phyloP scores from a whole-genome alignment of 2,797 vertebrate genomes.

The Tenualosa thibaudeaui region DNA sequence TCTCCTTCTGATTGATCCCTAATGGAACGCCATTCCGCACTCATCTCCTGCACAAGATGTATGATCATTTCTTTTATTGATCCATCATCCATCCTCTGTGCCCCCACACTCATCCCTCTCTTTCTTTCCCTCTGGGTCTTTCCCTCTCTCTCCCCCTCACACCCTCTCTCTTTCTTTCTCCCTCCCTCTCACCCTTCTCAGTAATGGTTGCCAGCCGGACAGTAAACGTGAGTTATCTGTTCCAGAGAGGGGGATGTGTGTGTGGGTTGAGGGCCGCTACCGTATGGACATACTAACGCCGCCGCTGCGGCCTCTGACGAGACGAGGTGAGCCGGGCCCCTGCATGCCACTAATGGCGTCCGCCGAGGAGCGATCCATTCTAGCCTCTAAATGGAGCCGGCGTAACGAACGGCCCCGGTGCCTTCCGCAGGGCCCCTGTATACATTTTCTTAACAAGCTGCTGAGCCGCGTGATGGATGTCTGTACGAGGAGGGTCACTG shows the following conservation, averaged over 20 bases:
- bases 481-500: neutral
- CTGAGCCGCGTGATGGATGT: slow-evolving; percentile 73
- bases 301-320: neutral
- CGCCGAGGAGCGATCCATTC: slow-evolving; percentile 67
- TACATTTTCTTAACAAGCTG: slow-evolving; percentile 75
- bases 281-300: neutral
- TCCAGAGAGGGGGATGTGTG: slow-evolving; percentile 11
- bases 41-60: slow-evolving; percentile 53
- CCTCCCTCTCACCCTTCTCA: slow-evolving; percentile 18
- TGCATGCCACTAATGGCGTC: slow-evolving; percentile 54
- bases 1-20: slow-evolving; percentile 49
- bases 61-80: slow-evolving; percentile 59
- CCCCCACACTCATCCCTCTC: slow-evolving; percentile 32
- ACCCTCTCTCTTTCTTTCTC: neutral
- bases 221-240: slow-evolving; percentile 54
- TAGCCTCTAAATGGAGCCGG: slow-evolving; percentile 69
- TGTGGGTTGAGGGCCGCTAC: neutral
- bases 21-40: slow-evolving; percentile 56
- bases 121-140: slow-evolving; percentile 14
- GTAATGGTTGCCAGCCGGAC: slow-evolving; percentile 49
- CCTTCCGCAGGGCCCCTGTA: slow-evolving; percentile 63
- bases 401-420: slow-evolving; percentile 67
- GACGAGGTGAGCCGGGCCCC: slow-evolving; percentile 4
- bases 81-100: slow-evolving; percentile 40
- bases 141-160: neutral